Evolutionary conservation across 2,888 invertebrate species (phyloP).

Genomic region (Torymus auratus): DNA sequence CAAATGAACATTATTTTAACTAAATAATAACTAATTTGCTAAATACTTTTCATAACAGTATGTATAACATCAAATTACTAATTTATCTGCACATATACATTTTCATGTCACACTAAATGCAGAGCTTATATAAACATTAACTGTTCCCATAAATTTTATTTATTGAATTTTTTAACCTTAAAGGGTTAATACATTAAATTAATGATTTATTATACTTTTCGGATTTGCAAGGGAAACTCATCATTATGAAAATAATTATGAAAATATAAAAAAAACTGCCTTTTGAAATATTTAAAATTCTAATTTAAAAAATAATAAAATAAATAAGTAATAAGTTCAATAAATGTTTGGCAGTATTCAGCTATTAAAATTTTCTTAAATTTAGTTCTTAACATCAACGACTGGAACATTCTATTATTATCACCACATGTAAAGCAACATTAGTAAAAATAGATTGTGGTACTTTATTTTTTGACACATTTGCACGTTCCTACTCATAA

Average conservation of each 20-base stretch:
- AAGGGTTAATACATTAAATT: no score
- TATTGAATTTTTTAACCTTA: no score
- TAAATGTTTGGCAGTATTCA: conserved; percentile 31
- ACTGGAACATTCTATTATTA: conserved; percentile 30
- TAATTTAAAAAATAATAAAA: no score
- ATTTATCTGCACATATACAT: conserved; percentile 3
- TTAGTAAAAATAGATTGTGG: conserved; percentile 57
- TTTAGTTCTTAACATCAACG: conserved; percentile 6
- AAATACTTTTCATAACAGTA: background rate
- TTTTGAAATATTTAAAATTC: no score
- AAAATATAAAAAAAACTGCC: no score
- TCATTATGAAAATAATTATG: no score
- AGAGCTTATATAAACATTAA: conserved; percentile 30
- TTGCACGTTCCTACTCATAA: conserved; percentile 37
- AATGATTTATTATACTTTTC: no score
- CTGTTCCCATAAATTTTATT: conserved; percentile 23
- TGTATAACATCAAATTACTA: no score
- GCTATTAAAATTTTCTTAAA: conserved; percentile 18
- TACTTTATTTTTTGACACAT: conserved; percentile 55
- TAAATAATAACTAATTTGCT: conserved; percentile 6
- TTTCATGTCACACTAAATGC: conserved; percentile 17
- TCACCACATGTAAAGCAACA: conserved; percentile 46
- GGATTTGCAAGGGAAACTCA: no score
- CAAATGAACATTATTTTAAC: conserved; percentile 8
- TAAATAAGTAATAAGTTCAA: no score